These are phyloP conservation scores for Eutrigla gurnardus DNA, from an alignment of 2,797 vertebrate species.

Conservation along the genomic window DNA sequence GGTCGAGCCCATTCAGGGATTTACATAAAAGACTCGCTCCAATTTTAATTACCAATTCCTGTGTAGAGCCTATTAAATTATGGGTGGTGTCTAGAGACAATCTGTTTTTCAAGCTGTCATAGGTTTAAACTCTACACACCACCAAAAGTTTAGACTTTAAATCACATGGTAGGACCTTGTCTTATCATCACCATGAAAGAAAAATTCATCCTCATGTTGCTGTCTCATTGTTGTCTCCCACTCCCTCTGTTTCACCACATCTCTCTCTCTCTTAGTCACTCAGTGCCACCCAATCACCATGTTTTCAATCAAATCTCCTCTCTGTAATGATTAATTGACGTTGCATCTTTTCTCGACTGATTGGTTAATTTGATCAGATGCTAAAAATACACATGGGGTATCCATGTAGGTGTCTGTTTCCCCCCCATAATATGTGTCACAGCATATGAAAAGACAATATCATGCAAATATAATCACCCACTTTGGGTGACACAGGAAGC, in stretches of 20 bases:
- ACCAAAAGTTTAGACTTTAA: constrained; percentile 26
- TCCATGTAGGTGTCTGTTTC: background rate
- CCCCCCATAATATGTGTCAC: background rate
- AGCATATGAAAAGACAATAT: background rate
- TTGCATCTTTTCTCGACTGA: background rate
- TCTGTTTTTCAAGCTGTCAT: constrained; percentile 42
- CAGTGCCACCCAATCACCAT: background rate
- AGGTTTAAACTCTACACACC: constrained; percentile 29
- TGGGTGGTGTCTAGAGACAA: constrained; percentile 41
- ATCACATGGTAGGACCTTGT: constrained; percentile 15
- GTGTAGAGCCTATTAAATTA: constrained; percentile 63
- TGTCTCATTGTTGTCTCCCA: too few species aligned
- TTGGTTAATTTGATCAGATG: background rate
- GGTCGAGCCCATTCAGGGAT: constrained; percentile 71
- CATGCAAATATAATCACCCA: background rate
- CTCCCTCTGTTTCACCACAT: background rate
- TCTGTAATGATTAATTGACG: background rate
- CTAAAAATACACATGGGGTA: background rate
- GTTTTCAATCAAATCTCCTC: constrained; percentile 3
- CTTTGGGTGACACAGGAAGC: background rate
- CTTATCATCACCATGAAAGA: constrained; percentile 29
- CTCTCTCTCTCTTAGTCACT: background rate
- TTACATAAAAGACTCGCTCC: constrained; percentile 69
- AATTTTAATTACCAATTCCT: constrained; percentile 78
- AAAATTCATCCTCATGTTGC: constrained; percentile 10